Base-by-base conservation (phyloP, 2,797 vertebrate genomes). In the Myripristis jacobus region DNA sequence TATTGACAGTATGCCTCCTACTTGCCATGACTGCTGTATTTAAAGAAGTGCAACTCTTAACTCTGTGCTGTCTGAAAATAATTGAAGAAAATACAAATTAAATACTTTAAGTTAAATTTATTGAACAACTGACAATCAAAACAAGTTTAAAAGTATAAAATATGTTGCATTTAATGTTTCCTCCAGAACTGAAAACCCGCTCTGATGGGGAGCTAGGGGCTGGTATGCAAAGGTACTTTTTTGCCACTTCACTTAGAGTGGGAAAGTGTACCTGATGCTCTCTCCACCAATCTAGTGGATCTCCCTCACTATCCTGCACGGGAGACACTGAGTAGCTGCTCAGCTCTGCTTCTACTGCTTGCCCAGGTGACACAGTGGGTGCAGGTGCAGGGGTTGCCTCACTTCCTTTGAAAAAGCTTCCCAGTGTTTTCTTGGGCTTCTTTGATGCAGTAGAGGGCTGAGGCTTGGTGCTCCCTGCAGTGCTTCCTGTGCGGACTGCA, bases 241-340 rank as follows among this genome's bases (percentile, higher is more conserved):
- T 71, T 71, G 48, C 58, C 36, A 61, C 31, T 48, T 61, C 5
- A 13, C 51, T 62, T 60, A 60, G 44, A 64, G 19, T 54, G 19
- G 68, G 56, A 57, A 62, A 57, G 57, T 72, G 47, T 56, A 66
- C 75, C 61, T 72, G 68, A 71, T 71, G 68, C 61, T 71, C 66
- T 43, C 56, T 55, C 68, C 53, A 67, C 62, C 56, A 67, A 18
- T 70, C 67, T 55, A 61, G 44, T 71, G 68, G 68, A 71, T 67
- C 56, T 43, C 25, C 68, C 50, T 72, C 68, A 67, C 68, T 72
- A 66, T 66, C 61, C 54, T 70, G 66, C 61, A 66, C 4, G 41
- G 61, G 50, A 36, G 50, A 71, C 29, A 66, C 58, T 22, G 56
- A 67, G 36, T 60, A 72, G 68, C 55, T 66, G 56, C 62, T 72